These are phyloP conservation scores for Arctocebus calabarensis DNA, from an alignment of 2,797 vertebrate species.

Conservation along the genomic window DNA sequence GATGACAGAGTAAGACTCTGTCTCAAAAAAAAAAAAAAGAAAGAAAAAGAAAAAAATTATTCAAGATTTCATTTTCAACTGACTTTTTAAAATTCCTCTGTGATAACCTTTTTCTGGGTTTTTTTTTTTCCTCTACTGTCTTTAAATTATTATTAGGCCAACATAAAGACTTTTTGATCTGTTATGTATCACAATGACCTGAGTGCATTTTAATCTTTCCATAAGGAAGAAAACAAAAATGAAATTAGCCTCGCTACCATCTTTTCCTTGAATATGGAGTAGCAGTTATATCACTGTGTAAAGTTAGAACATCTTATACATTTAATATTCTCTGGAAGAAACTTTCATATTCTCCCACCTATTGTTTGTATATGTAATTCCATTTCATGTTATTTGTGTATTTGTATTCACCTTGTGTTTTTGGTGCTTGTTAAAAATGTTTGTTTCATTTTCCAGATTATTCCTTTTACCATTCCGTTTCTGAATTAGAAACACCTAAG, in stretches of 20 bases:
- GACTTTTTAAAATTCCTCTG: neutral
- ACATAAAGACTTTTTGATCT: neutral
- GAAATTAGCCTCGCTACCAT: neutral
- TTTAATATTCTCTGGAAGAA: neutral
- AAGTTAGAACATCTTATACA: neutral
- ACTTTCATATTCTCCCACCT: slow-evolving; percentile 31
- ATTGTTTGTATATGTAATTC: slow-evolving; percentile 59
- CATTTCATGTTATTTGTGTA: slow-evolving; percentile 69
- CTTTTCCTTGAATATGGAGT: neutral
- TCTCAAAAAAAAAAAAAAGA: no score
- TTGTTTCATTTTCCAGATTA: slow-evolving; percentile 78
- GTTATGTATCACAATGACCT: neutral
- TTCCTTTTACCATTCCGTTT: slow-evolving; percentile 62
- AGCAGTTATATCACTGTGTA: neutral
- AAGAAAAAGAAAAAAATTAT: neutral
- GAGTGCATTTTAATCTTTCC: slow-evolving; percentile 24
- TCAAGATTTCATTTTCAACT: slow-evolving; percentile 57
- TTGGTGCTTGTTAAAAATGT: slow-evolving; percentile 73
- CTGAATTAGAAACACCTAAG: slow-evolving; percentile 59
- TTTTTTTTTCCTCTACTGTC: neutral
- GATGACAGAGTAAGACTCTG: no score
- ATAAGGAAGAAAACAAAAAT: slow-evolving; percentile 56
- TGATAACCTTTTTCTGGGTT: neutral
- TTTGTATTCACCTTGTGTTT: slow-evolving; percentile 74
- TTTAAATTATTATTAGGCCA: slow-evolving; percentile 13